Evolutionary conservation across 2,888 invertebrate genomes (phyloP), one percentile per base, ranked within the genome.

Genomic region (Netelia virgata): DNA sequence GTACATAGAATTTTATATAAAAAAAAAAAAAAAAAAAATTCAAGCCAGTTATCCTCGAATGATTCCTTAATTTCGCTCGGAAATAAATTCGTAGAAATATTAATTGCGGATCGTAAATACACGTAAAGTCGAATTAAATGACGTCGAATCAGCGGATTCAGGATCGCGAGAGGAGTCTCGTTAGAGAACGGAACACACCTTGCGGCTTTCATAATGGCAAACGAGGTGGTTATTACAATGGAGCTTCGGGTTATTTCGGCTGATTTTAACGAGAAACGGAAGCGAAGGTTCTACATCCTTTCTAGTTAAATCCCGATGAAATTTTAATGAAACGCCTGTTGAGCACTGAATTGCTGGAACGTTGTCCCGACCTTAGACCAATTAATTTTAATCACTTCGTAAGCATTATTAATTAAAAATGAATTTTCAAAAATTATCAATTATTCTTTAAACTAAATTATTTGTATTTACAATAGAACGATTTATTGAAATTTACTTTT

Each of bases 91-190:
- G 36, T 36, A 36, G 36, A 36, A 47, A 47, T 14, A 1, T 14
- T 3, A 47, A 14, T 47, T 11, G 47, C 5, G 14, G 14, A 3
- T 14, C 3, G 10, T 47, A 10, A 47, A 47, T 47, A 10, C 11
- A 3, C 47, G 11, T 50, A 57, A 59, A 50, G 14, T 11, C n/a
- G 47, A 78, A 78, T 77, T 63, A 68, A 53, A 61, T 8, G 18
- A 66, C 16, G 78, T 63, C 50, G 78, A 69, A 47, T 78, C 78
- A 63, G 78, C 69, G n/a, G 23, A n/a, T n/a, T n/a, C 16, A 16
- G 63, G 0, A 6, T 36, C 20, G 14, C 61, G 28, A n/a, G 63
- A 63, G 70, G 36, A 61, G 50, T 70, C 36, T 47, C n/a, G 28
- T 43, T 50, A 59, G 1, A 59, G 36, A 28, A 59, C 14, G 23